These are phyloP conservation scores for Abrostola tripartita DNA, from an alignment of 2,888 invertebrate species.

Conservation along the genomic window DNA sequence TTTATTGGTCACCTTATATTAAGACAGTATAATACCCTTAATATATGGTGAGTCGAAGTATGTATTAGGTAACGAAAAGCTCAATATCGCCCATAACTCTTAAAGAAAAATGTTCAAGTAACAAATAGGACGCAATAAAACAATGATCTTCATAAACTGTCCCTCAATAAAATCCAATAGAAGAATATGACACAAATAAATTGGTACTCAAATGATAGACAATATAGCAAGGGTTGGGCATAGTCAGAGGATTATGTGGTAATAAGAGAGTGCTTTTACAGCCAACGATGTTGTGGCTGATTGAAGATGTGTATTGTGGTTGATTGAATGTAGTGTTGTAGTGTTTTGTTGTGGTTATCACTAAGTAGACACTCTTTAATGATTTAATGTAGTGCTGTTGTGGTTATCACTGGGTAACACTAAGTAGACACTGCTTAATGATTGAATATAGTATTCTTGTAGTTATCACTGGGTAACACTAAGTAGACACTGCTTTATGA, in stretches of 20 bases:
- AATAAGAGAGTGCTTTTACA: constrained; percentile 53
- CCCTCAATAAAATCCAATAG: constrained; percentile 74
- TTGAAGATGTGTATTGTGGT: constrained; percentile 16
- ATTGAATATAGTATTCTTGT: too few relatives aligned
- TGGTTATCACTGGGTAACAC: too few relatives aligned
- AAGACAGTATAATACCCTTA: too few relatives aligned
- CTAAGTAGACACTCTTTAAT: too few relatives aligned
- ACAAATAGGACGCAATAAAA: neutral
- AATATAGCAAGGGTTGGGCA: constrained; percentile 78
- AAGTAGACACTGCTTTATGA: too few relatives aligned
- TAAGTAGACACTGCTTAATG: too few relatives aligned
- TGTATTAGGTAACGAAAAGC: too few relatives aligned
- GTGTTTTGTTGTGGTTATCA: neutral
- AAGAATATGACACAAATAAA: constrained; percentile 79
- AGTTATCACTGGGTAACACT: neutral
- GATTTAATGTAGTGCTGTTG: too few relatives aligned
- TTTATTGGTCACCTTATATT: too few relatives aligned
- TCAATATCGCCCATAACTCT: too few relatives aligned
- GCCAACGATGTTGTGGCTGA: constrained; percentile 27
- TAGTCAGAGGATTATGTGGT: constrained; percentile 65
- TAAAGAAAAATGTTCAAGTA: too few relatives aligned
- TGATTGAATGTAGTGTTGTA: neutral
- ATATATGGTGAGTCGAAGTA: too few relatives aligned
- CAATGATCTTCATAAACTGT: constrained; percentile 62
- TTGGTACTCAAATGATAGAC: constrained; percentile 73